Conservation (phyloP, 2,888 invertebrate genomes). For the Platycheirus rosarum region DNA sequence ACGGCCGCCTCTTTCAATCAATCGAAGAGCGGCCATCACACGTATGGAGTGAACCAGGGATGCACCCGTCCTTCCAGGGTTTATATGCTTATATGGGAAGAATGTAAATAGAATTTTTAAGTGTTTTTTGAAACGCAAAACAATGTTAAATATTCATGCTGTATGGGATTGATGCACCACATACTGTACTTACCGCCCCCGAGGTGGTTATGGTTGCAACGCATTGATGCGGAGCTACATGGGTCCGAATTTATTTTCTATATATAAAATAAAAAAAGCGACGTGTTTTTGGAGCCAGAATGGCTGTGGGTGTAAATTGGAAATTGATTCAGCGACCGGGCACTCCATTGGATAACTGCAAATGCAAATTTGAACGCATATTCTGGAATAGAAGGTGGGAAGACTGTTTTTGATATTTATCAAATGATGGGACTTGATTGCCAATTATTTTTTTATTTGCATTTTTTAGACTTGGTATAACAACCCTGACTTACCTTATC, state of each 20-base stretch:
- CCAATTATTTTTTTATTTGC: no score
- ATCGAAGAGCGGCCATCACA: slow-evolving; percentile 3
- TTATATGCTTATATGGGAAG: no score
- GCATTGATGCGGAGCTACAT: slow-evolving; percentile 23
- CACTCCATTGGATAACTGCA: slow-evolving; percentile 9
- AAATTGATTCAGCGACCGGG: slow-evolving; percentile 61
- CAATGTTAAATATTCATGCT: slow-evolving; percentile 73
- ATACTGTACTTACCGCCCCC: not conserved
- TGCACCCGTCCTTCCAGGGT: no score
- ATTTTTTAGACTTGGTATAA: no score
- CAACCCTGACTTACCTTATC: no score
- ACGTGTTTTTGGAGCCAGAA: not conserved
- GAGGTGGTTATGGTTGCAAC: slow-evolving; percentile 19
- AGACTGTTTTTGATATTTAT: slow-evolving; percentile 7
- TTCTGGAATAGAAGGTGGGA: slow-evolving; percentile 4
- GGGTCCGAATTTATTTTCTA: slow-evolving; percentile 42
- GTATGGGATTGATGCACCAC: slow-evolving; percentile 64
- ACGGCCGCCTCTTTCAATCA: slow-evolving; percentile 34
- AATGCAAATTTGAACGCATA: slow-evolving; percentile 59
- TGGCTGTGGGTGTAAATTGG: slow-evolving; percentile 55
- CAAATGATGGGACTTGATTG: slow-evolving; percentile 14
- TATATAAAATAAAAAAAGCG: slow-evolving; percentile 8
- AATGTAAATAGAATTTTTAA: slow-evolving; percentile 74
- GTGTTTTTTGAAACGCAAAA: slow-evolving; percentile 73
- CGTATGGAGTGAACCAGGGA: slow-evolving; percentile 7